Evolutionary conservation across 2,888 invertebrate genomes (phyloP), one percentile per base, ranked within the genome.

Genomic region (Tridacna gigas): DNA sequence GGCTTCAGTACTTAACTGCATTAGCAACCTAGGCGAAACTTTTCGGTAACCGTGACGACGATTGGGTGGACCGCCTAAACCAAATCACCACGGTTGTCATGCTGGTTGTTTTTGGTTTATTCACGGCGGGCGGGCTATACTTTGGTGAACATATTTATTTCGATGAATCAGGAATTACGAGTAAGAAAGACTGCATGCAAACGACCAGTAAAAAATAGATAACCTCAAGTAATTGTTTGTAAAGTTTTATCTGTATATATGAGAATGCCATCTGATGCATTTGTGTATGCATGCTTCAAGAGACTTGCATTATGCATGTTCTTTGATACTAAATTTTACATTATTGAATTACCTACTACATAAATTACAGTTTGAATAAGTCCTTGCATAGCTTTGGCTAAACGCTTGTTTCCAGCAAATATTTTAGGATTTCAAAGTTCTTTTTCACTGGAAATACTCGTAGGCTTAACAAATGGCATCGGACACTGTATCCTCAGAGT

Each of bases 61-160:
- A 92, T 79, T 91, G 91, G 91, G 90, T 89, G 25, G 92, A 93
- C 75, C 79, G 92, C 18, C 69, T 92, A 74, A 93, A 90, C 83
- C 92, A 93, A 75, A 80, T 93, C 26, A 91, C 90, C 82, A 93
- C 91, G 0, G 92, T 92, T 28, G 86, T 93, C 56, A 75, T 92
- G 0, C 83, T 93, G 51, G 89, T 90, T 45, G 80, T 91, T 25
- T 93, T 92, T 80, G 89, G 91, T n/a, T 79, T 93, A 51, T 93
- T 93, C 80, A 89, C 89, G 26, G 90, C 89, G 25, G 90, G 90
- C 25, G 91, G 90, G 4, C 90, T 91, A 66, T 91, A 91, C 79
- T 89, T 91, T 48, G 90, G 90, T 51, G 91, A 91, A 82, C 91
- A 77, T 9, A 84, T 84, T 28, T 89, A 91, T 48, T 92, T 92